Evolutionary conservation across 2,888 invertebrate species (phyloP).

Genomic region (Caenorhabditis drosophilae): DNA sequence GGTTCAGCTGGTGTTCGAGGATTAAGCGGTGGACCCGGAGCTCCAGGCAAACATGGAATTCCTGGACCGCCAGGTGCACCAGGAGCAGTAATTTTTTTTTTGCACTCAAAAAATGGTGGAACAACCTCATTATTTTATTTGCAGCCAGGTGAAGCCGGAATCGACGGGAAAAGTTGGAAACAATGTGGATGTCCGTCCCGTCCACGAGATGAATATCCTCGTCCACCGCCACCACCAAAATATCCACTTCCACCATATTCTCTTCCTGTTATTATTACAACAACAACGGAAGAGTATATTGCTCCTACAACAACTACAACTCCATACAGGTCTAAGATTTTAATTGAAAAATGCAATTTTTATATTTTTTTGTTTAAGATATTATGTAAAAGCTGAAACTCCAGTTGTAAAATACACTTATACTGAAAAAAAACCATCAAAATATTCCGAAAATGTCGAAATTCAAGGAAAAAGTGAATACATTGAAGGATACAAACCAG

Average conservation of each 20-base stretch:
- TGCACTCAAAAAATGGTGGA: no score
- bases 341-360: not conserved
- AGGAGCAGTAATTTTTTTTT: constrained; percentile 6
- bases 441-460: no score
- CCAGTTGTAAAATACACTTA: constrained; percentile 1
- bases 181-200: constrained; percentile 28
- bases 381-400: constrained; percentile 22
- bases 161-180: constrained; percentile 1
- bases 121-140: no score
- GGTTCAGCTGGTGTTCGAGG: constrained; percentile 8
- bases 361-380: constrained; percentile 8
- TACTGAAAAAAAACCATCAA: no score
- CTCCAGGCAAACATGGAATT: constrained; percentile 26
- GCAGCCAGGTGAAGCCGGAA: constrained; percentile 29
- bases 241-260: not conserved
- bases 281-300: constrained; percentile 15
- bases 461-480: no score
- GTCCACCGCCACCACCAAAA: constrained; percentile 4
- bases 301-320: constrained; percentile 11
- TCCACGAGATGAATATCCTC: not conserved
- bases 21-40: constrained; percentile 12
- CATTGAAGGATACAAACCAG: not conserved
- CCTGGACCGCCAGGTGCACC: constrained; percentile 34
- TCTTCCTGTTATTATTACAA: not conserved
- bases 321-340: not conserved